A percentile compares a stretch with the other conserved stretches of the same genome.
phyloP scores from a whole-genome alignment of 30 jellyfish, hydroid and myxozoan species.

The Mastigias papua region DNA sequence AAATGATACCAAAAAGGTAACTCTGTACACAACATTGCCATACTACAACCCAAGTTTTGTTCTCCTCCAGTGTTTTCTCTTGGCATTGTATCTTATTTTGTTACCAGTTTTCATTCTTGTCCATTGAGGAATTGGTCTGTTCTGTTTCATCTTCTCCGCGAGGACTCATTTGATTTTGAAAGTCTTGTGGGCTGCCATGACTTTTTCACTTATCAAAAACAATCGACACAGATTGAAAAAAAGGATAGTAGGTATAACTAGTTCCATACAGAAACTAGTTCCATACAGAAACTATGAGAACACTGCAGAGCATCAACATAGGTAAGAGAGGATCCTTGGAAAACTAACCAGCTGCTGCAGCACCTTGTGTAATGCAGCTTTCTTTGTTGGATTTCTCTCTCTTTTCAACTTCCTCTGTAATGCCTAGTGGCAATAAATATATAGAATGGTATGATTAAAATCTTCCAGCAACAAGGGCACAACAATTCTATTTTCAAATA shows the following conservation, averaged over 20 bases:
- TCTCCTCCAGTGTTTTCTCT: constrained; percentile 99
- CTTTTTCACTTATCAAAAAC: background rate
- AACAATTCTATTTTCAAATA: too few species aligned
- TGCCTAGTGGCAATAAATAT: constrained; percentile 3
- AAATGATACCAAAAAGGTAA: background rate
- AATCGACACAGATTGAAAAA: background rate
- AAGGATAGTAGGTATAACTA: too few species aligned
- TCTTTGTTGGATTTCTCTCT: constrained; percentile 72
- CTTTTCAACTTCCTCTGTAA: constrained; percentile 56
- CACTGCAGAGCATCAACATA: too few species aligned
- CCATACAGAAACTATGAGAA: too few species aligned
- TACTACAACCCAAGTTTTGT: constrained; percentile 93
- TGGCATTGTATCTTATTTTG: constrained; percentile 94
- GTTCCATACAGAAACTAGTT: too few species aligned
- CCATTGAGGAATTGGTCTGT: constrained; percentile 99
- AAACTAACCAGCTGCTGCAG: constrained; percentile 68
- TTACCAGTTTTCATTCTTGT: constrained; percentile 97
- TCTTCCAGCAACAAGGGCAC: background rate
- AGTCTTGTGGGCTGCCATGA: constrained; percentile 89
- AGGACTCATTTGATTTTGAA: constrained; percentile 95
- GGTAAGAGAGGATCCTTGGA: background rate
- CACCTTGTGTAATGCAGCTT: constrained; percentile 69
- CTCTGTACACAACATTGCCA: background rate
- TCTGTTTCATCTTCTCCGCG: constrained; percentile 96
- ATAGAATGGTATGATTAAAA: background rate